Base-by-base conservation (phyloP, 2,888 invertebrate species). In the Alviniconcha strummeri region DNA sequence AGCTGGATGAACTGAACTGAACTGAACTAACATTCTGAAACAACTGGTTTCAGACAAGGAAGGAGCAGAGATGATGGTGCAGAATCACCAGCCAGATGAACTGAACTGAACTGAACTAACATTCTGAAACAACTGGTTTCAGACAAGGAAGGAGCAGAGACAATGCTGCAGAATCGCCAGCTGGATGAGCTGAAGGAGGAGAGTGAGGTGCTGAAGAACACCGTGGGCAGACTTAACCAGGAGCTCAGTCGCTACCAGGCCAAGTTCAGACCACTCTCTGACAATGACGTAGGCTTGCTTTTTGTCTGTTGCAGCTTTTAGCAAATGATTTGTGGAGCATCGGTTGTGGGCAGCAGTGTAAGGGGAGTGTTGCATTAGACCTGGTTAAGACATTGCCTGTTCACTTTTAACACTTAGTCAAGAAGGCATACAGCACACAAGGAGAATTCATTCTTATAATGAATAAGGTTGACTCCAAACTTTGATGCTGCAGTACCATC, bases 201-300 rank as follows among this genome's bases (percentile, higher is more conserved):
- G 84, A 90, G 90, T 84, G 90, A 91, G 81, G 89, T 90, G 7
- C 85, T 93, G 79, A 91, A 92, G 87, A 88, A 88, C 56, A 87
- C 89, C 0, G 90, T 92, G 9, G 90, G 92, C 83, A 87, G 92
- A 82, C 88, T 93, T 6, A 93, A 91, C 85, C 88, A 89, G n/a
- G 93, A 93, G 84, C 90, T 93, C n/a, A 92, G 92, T 84, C 88
- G 90, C 36, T 92, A 91, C 85, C 93, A 93, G 86, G 90, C 92
- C 52, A 91, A 91, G 86, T 91, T 91, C 85, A 88, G 91, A 84
- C 89, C 90, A 8, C 85, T 91, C 0, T 87, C 88, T 0, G 80
- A 86, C 15, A 80, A 86, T 19, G 87, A 88, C 80, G 86, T 86
- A 36, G n/a, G 80, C 57, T 55, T 19, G 60, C 4, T 13, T 60